Conservation (phyloP, 2,113 vertebrate species). For the Peucedramus taeniatus region DNA sequence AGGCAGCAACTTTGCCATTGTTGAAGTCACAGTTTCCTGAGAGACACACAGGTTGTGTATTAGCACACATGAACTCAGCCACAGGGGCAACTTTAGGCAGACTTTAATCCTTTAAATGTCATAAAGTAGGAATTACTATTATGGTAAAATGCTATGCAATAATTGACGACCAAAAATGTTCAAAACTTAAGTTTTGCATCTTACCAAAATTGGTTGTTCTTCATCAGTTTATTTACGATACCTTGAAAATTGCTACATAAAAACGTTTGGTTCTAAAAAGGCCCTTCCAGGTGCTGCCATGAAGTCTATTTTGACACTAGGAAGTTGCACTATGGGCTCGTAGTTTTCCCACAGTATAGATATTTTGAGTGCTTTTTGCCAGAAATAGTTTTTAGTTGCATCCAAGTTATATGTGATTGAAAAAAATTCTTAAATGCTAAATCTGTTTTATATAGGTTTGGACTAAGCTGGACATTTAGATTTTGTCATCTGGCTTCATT, state of each 20-base stretch:
- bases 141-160: background rate
- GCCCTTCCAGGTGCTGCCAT: background rate
- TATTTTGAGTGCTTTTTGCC: slow-evolving; percentile 25
- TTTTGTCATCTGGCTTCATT: slow-evolving; percentile 6
- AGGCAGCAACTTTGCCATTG: background rate
- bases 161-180: background rate
- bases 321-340: slow-evolving; percentile 5
- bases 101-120: background rate
- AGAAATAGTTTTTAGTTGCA: background rate
- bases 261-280: background rate
- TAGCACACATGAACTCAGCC: accelerated
- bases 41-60: background rate
- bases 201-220: background rate
- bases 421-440: slow-evolving; percentile 18
- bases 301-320: slow-evolving; percentile 15
- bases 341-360: background rate
- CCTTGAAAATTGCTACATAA: background rate
- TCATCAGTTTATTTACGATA: background rate
- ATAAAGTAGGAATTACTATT: background rate
- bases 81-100: background rate
- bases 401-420: slow-evolving; percentile 5
- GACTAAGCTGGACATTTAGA: background rate
- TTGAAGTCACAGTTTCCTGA: background rate
- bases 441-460: background rate
- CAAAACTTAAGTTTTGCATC: background rate